Evolutionary conservation across 2,113 vertebrate genomes (phyloP).

Genomic region (Zapus hudsonius): DNA sequence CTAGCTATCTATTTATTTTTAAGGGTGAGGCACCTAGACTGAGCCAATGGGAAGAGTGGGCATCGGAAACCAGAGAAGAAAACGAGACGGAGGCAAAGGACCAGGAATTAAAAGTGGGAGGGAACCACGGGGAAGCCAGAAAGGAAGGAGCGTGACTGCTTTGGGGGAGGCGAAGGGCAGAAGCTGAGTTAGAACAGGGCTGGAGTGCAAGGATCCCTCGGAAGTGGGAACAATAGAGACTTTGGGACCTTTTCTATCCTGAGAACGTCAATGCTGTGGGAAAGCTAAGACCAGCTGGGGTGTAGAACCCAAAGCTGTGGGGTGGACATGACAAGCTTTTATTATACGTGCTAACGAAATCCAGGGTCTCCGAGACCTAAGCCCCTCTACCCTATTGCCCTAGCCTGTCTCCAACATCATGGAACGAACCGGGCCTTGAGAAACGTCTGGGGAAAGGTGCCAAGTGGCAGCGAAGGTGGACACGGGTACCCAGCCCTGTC

Average conservation of each 20-base stretch:
- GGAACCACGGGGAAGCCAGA: fast-evolving
- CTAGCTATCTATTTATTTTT: no score
- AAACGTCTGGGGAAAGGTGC: not conserved
- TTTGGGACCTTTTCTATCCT: not conserved
- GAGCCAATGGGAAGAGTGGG: not conserved
- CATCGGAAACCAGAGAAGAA: not conserved
- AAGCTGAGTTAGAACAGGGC: not conserved
- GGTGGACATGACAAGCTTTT: not conserved
- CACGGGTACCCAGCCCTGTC: not conserved
- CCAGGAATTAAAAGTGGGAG: not conserved
- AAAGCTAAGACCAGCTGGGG: no score
- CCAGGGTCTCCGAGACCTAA: not conserved
- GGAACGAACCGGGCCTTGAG: not conserved
- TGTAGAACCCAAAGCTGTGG: not conserved
- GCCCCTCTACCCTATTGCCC: not conserved
- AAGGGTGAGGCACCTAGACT: not conserved
- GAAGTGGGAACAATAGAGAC: not conserved
- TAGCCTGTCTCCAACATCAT: not conserved
- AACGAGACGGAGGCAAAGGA: not conserved
- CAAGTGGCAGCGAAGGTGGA: fast-evolving
- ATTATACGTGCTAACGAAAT: constrained; percentile 69
- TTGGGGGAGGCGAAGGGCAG: not conserved
- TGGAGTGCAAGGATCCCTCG: not conserved
- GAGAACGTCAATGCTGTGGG: fast-evolving
- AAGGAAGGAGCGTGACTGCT: no score